Evolutionary conservation across 2,888 invertebrate species (phyloP), one percentile per base, ranked within the genome.

Genomic region (Apeira syringaria): DNA sequence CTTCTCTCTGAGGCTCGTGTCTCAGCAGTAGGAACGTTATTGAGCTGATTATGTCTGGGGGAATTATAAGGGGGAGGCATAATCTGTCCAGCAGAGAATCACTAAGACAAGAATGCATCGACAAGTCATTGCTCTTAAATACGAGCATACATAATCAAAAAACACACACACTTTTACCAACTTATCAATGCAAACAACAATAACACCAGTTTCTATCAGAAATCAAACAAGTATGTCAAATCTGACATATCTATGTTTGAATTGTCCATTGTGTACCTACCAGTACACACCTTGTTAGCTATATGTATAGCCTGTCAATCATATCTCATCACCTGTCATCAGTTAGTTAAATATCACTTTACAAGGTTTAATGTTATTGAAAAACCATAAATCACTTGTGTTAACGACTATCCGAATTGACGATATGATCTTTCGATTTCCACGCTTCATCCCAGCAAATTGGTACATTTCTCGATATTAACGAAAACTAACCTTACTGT

Each of bases 391-490:
- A 57, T 53, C 57, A 60, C 56, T 65, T 61, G 56, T 30, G 53
- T 50, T 49, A 38, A 34, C 53, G 62, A 67, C 51, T 63, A 49
- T 63, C 41, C 59, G 34, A 56, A 56, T 53, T 52, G 47, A 36
- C 34, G 52, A 53, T 47, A 56, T 49, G 47, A 64, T 61, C 61
- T 50, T 24, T 46, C 27, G 29, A 33, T 50, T 61, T 59, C 50
- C 41, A 44, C 62, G 47, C 43, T 75, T 78, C 78, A 78, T 72
- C 58, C 54, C 53, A 41, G 56, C 61, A 77, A 79, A 78, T 78
- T 78, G 74, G 64, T 64, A 47, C 34, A 50, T 25, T 17, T 18
- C 2, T 31, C 3, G 3, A 4, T 33, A 17, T 33, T 32, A 29
- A 10, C n/a, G 1, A 22, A 25, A 13, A 26, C 18, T 30, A 17